Percentiles rank a stretch among this genome's conserved stretches.
Evolutionary conservation across 2,888 invertebrate genomes (phyloP).

Genomic region (Pachliopta kotzebuea): DNA sequence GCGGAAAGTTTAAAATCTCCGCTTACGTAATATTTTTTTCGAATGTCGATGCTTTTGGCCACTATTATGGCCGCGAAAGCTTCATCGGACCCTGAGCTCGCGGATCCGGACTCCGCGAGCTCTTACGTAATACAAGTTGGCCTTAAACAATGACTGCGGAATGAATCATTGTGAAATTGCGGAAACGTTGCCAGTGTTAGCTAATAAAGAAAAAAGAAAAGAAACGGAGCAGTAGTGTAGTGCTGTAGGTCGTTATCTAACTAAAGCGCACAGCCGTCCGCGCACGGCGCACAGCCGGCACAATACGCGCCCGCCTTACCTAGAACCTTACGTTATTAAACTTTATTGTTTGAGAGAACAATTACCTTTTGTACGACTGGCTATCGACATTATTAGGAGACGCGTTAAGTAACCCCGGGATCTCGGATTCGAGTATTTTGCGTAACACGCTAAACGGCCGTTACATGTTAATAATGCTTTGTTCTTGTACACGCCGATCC

Average conservation of each 20-base stretch:
- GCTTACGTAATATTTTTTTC: too few relatives aligned
- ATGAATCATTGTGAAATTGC: slow-evolving; percentile 26
- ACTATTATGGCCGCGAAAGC: too few relatives aligned
- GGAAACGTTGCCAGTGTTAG: slow-evolving; percentile 30
- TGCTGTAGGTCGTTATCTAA: slow-evolving; percentile 51
- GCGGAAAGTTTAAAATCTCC: too few relatives aligned
- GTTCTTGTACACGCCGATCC: slow-evolving; percentile 5
- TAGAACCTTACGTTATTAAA: slow-evolving; percentile 72
- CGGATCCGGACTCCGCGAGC: too few relatives aligned
- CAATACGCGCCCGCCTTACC: slow-evolving; percentile 59
- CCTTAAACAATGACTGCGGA: slow-evolving; percentile 17
- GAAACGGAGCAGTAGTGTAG: slow-evolving; percentile 24
- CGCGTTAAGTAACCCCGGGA: slow-evolving; percentile 63
- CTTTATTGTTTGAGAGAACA: slow-evolving; percentile 78
- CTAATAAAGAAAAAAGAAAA: slow-evolving; percentile 29
- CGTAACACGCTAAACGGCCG: slow-evolving; percentile 28
- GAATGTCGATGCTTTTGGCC: too few relatives aligned
- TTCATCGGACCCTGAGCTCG: too few relatives aligned
- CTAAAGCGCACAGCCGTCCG: slow-evolving; percentile 35
- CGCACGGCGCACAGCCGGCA: slow-evolving; percentile 31
- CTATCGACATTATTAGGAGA: slow-evolving; percentile 70
- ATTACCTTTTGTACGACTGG: slow-evolving; percentile 76
- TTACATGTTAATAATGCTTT: slow-evolving; percentile 24
- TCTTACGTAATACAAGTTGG: slow-evolving; percentile 12
- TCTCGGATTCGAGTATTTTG: slow-evolving; percentile 65